These are phyloP conservation scores for Mandrillus leucophaeus DNA, from an alignment of 2,113 vertebrate genomes.

Conservation along the genomic window DNA sequence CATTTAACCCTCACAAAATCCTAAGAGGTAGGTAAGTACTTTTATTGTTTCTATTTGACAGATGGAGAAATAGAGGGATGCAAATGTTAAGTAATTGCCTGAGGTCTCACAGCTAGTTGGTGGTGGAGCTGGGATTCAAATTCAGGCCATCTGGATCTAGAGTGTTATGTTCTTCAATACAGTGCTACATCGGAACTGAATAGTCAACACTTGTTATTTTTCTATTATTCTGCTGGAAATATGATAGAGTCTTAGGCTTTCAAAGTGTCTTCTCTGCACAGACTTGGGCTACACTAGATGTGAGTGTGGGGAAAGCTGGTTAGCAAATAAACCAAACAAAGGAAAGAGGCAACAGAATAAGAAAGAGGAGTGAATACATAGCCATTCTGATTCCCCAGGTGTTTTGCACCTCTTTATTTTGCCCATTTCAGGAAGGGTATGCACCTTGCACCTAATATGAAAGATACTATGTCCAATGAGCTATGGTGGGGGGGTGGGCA, in stretches of 20 bases:
- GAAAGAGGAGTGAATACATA: not conserved
- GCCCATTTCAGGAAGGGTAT: not conserved
- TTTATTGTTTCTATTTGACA: constrained; percentile 18
- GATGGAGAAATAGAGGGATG: not conserved
- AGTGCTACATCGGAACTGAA: not conserved
- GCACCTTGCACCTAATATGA: not conserved
- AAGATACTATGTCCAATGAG: not conserved
- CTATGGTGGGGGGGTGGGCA: not conserved
- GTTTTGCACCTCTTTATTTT: not conserved
- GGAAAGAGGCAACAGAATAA: not conserved
- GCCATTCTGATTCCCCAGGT: not conserved
- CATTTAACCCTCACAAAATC: constrained; percentile 6
- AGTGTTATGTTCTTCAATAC: not conserved
- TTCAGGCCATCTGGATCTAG: not conserved
- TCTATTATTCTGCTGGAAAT: not conserved
- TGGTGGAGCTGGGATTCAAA: not conserved
- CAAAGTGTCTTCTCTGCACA: not conserved
- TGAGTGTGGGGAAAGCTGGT: not conserved
- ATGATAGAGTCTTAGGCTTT: not conserved
- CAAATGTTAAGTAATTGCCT: not conserved
- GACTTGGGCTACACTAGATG: not conserved
- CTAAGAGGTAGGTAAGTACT: not conserved
- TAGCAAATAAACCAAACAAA: not conserved
- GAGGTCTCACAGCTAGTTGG: not conserved
- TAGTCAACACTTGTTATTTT: not conserved